Evolutionary conservation across 1,140 invertebrate species (phyloP).

Genomic region (Brachionus calyciflorus): DNA sequence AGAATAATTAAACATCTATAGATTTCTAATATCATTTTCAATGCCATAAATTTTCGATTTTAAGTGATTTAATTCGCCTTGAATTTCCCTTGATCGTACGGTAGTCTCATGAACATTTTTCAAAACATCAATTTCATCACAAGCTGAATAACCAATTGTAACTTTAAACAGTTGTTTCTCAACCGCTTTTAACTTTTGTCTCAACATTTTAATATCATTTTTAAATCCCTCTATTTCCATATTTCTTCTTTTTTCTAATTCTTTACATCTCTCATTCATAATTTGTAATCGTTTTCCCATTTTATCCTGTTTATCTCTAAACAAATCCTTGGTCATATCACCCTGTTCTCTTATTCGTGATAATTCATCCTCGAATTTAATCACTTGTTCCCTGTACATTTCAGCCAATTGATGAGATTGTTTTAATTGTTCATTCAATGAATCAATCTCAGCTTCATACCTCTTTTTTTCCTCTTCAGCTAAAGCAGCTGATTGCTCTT

Average conservation of each 20-base stretch:
- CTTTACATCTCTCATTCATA: slow-evolving; percentile 59
- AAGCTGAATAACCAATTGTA: slow-evolving; percentile 53
- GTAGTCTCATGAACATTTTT: slow-evolving; percentile 58
- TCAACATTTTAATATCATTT: slow-evolving; percentile 60
- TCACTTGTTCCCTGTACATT: slow-evolving; percentile 61
- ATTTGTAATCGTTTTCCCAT: slow-evolving; percentile 57
- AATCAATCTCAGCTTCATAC: slow-evolving; percentile 50
- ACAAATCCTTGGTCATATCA: slow-evolving; percentile 58
- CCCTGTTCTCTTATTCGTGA: slow-evolving; percentile 58
- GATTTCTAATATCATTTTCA: slow-evolving; percentile 59
- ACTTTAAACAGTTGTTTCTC: slow-evolving; percentile 61
- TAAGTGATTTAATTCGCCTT: slow-evolving; percentile 58
- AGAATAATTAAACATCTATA: slow-evolving; percentile 49
- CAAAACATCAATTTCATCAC: slow-evolving; percentile 57
- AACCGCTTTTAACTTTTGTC: slow-evolving; percentile 57
- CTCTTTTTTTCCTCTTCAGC: slow-evolving; percentile 43
- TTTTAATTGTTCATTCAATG: slow-evolving; percentile 55
- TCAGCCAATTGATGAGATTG: slow-evolving; percentile 58
- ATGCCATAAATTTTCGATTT: slow-evolving; percentile 60
- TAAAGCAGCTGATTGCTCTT: not conserved
- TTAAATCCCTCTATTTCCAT: slow-evolving; percentile 61
- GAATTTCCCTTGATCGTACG: slow-evolving; percentile 56
- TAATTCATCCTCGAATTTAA: slow-evolving; percentile 59
- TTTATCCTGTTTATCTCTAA: slow-evolving; percentile 58
- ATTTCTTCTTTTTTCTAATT: slow-evolving; percentile 58